phyloP scores from a whole-genome alignment of 2,797 vertebrate species.

The Lacerta agilis region DNA sequence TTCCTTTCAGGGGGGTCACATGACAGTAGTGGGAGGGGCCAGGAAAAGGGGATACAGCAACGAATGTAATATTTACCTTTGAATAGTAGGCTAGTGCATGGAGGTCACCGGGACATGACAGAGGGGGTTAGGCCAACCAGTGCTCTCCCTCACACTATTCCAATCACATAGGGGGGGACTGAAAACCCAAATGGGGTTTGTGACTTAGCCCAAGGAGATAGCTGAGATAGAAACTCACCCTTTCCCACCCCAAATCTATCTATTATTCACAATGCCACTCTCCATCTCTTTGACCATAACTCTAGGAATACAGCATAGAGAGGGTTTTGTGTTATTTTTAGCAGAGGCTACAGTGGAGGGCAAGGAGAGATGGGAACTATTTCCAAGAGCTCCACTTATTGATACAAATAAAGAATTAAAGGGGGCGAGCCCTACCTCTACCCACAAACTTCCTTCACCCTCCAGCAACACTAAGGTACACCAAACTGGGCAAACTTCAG shows the following conservation, averaged over 20 bases:
- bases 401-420: constrained; percentile 22
- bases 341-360: neutral
- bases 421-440: neutral
- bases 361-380: neutral
- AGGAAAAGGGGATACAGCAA: no score
- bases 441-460: constrained; percentile 43
- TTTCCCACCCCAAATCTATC: neutral
- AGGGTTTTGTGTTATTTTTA: no score
- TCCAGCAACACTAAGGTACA: constrained; percentile 53
- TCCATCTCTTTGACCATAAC: neutral
- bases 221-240: neutral
- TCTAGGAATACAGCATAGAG: neutral
- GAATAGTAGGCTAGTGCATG: neutral
- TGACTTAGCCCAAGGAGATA: neutral
- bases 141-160: neutral
- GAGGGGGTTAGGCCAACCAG: no score
- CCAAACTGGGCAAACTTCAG: constrained; percentile 66
- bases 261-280: neutral
- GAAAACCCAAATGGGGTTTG: neutral
- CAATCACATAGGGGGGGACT: neutral
- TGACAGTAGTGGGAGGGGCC: no score
- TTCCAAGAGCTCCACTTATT: neutral
- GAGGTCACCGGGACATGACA: no score
- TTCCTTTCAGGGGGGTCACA: no score
- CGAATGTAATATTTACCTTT: no score